phyloP scores from a whole-genome alignment of 1,140 invertebrate species.

The Drosophila gunungcola region DNA sequence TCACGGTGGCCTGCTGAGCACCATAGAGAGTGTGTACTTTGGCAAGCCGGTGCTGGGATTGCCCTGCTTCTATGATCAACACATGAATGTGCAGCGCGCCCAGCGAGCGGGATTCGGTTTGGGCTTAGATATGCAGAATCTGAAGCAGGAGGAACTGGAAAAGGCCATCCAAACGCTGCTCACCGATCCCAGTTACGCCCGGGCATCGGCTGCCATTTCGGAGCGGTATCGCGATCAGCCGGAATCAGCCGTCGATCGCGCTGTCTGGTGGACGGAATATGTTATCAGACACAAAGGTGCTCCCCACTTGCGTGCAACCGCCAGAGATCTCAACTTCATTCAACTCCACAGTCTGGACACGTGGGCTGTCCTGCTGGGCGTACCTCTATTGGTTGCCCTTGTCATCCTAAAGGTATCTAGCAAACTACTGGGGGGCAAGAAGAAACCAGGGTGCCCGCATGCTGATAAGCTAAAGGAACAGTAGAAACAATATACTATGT shows the following conservation, averaged over 20 bases:
- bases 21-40: constrained; percentile 89
- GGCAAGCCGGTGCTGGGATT: constrained; percentile 90
- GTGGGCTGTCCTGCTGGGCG: constrained; percentile 34
- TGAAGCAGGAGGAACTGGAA: constrained; percentile 76
- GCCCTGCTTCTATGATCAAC: constrained; percentile 89
- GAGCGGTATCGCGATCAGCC: constrained; percentile 87
- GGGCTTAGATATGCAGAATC: constrained; percentile 74
- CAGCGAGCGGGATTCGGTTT: constrained; percentile 85
- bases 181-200: constrained; percentile 71
- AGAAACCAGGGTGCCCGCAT: constrained; percentile 8
- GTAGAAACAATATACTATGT: neutral
- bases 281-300: constrained; percentile 86
- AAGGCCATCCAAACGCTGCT: constrained; percentile 76
- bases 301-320: constrained; percentile 54
- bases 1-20: constrained; percentile 89
- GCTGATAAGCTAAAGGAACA: constrained; percentile 45
- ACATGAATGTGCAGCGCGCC: constrained; percentile 85
- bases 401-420: constrained; percentile 22
- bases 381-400: constrained; percentile 12
- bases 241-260: constrained; percentile 87
- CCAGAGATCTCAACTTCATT: constrained; percentile 60
- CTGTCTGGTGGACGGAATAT: constrained; percentile 90
- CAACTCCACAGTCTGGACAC: constrained; percentile 86
- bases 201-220: constrained; percentile 85
- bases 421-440: constrained; percentile 23